Percentiles rank a stretch among this genome's conserved stretches.
Conservation (phyloP, 30 jellyfish, hydroid and myxozoan species). For the Pseudorhiza aurosa region DNA sequence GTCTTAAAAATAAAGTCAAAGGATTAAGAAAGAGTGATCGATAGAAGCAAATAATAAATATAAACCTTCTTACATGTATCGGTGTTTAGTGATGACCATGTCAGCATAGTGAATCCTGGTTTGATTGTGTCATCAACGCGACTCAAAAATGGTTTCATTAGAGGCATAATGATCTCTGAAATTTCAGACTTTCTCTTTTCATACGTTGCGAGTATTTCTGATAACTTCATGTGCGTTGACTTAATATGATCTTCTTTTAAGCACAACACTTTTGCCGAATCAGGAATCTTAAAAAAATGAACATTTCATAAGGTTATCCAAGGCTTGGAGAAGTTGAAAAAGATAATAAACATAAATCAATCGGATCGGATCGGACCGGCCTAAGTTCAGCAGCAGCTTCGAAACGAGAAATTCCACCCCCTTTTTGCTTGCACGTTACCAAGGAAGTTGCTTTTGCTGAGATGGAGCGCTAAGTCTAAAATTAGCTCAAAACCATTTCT, state of each 20-base stretch:
- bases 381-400: too few relatives aligned
- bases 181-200: conserved; percentile 64
- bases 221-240: conserved; percentile 51
- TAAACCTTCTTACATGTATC: conserved; percentile 44
- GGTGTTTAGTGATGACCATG: conserved; percentile 82
- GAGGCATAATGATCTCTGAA: conserved; percentile 71
- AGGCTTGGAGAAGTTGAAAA: too few relatives aligned
- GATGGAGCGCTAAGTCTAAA: too few relatives aligned
- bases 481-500: too few relatives aligned
- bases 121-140: conserved; percentile 76
- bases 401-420: too few relatives aligned
- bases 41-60: conserved; percentile 1
- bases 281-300: conserved; percentile 65
- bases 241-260: conserved; percentile 79
- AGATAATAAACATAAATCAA: too few relatives aligned
- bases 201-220: conserved; percentile 48
- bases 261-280: conserved; percentile 68
- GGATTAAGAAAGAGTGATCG: neutral
- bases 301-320: too few relatives aligned
- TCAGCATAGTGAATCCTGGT: conserved; percentile 82
- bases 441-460: too few relatives aligned
- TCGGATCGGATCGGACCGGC: too few relatives aligned
- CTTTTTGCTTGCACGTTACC: too few relatives aligned
- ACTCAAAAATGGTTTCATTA: conserved; percentile 77
- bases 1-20: neutral